These are phyloP conservation scores for Pardosa pseudoannulata DNA, from an alignment of 2,888 invertebrate species.

Conservation along the genomic window DNA sequence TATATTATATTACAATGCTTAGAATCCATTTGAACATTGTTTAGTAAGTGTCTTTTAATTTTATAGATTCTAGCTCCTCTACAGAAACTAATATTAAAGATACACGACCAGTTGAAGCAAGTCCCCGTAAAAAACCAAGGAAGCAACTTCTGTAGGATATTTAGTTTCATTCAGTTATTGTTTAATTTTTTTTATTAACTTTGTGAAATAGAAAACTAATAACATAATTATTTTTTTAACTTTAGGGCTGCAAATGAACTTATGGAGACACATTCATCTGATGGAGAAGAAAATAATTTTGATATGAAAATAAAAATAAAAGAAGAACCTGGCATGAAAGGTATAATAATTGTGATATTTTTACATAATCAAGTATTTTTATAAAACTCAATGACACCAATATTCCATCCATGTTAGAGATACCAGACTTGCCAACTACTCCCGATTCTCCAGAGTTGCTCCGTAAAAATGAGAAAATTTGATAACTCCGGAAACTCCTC, in stretches of 20 bases:
- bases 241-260: constrained; percentile 81
- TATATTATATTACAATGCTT: no score
- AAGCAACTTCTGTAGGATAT: constrained; percentile 89
- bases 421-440: no score
- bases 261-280: constrained; percentile 79
- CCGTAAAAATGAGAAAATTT: no score
- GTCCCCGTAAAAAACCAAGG: constrained; percentile 92
- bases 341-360: not conserved
- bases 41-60: no score
- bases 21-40: no score
- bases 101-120: constrained; percentile 79
- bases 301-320: constrained; percentile 70
- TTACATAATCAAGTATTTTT: no score
- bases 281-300: constrained; percentile 82
- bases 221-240: constrained; percentile 43
- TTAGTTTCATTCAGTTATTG: not conserved
- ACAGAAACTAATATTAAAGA: constrained; percentile 39
- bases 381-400: no score
- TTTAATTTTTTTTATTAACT: not conserved
- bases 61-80: constrained; percentile 30
- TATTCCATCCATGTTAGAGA: no score
- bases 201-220: not conserved
- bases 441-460: no score
- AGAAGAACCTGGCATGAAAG: constrained; percentile 30
- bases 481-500: no score